Conservation (phyloP, 2,888 invertebrate species). For the Drosophila buzzatii region DNA sequence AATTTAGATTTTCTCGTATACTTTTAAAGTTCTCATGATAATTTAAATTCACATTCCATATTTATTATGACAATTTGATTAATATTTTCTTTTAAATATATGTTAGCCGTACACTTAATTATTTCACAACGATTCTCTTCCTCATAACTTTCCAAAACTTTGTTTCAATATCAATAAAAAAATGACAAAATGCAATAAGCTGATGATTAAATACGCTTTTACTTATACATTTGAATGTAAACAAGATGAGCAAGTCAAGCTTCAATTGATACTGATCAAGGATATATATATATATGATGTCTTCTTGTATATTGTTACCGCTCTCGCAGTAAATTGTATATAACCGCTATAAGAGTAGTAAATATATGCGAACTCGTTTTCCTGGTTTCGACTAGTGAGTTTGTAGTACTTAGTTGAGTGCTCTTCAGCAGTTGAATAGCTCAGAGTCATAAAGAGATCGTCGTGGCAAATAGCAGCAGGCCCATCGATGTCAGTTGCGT, state of each 20-base stretch:
- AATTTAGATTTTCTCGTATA: neutral
- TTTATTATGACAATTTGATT: neutral
- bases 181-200: neutral
- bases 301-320: no score
- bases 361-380: conserved; percentile 45
- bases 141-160: conserved; percentile 33
- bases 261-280: neutral
- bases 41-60: neutral
- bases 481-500: conserved; percentile 46
- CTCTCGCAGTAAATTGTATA: neutral
- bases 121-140: conserved; percentile 6
- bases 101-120: conserved; percentile 5
- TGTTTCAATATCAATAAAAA: conserved; percentile 17
- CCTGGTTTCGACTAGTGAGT: conserved; percentile 13
- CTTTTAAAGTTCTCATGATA: neutral
- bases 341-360: neutral
- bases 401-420: conserved; percentile 27
- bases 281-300: neutral
- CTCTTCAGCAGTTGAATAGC: conserved; percentile 43
- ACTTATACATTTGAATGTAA: neutral
- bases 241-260: neutral
- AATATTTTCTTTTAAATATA: conserved; percentile 3
- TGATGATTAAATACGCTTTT: neutral
- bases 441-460: conserved; percentile 41
- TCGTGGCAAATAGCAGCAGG: conserved; percentile 26